Evolutionary conservation across 1,140 invertebrate species (phyloP), one percentile per base, ranked within the genome.

Genomic region (Mamestra configurata): DNA sequence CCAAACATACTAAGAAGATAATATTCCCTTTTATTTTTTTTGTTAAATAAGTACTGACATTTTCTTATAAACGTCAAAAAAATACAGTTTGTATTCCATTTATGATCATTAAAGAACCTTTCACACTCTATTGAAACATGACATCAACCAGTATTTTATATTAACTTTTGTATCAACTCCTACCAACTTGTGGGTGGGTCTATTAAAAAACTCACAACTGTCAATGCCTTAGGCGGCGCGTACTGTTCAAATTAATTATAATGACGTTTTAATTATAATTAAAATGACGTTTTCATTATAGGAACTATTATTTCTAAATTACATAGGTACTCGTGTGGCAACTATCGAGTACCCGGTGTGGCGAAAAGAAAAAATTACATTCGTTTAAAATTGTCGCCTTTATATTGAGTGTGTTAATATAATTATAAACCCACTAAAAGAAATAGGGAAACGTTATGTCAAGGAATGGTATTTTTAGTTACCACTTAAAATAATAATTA

Each of bases 191-290:
- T 77, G 75, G 72, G n/a, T n/a, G n/a, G 61, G 43, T 64, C 59
- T 49, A 53, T 72, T 61, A 81, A 68, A 85, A 77, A 46, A 59
- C 70, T 59, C 73, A 73, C 81, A 85, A 85, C 84, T 84, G 82
- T 83, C 82, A 84, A 70, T 79, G 85, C 82, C 82, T 43, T 40
- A 78, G 82, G 86, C 84, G 75, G 80, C 83, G 83, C 84, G 86
- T 84, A 81, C 82, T 79, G 79, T 64, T 76, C 71, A 82, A 86
- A 89, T 89, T 87, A 87, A 88, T 89, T 84, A 88, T 83, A 86
- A 86, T 76, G 80, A 83, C 81, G 76, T 73, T 87, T 87, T 84
- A 86, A 85, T 87, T 84, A 87, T 83, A 84, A 89, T 82, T 83
- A 85, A 86, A 83, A 79, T 82, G 84, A 85, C 79, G 84, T 77